Percentiles rank a stretch among this genome's conserved stretches.
Conservation (phyloP, 1,140 invertebrate species). For the Agrypnia vestita region DNA sequence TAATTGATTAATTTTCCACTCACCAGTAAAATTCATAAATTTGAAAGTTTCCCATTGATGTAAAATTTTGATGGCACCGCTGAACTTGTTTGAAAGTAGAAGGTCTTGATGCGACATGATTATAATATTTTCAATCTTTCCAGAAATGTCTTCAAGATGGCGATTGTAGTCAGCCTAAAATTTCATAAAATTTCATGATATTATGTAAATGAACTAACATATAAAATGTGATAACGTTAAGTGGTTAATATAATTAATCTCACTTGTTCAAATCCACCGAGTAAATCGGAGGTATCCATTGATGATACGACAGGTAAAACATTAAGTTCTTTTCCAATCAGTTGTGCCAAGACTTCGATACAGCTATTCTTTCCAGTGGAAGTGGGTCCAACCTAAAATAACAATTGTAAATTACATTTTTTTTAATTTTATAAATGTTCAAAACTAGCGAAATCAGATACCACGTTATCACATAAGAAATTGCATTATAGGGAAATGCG, state of each 20-base stretch:
- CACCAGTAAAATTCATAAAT: slow-evolving; percentile 29
- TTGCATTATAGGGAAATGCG: no score
- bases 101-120: slow-evolving; percentile 65
- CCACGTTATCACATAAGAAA: no score
- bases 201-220: no score
- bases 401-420: no score
- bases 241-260: not conserved
- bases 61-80: slow-evolving; percentile 59
- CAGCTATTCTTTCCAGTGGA: slow-evolving; percentile 89
- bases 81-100: slow-evolving; percentile 37
- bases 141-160: slow-evolving; percentile 78
- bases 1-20: no score
- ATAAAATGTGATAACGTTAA: not conserved
- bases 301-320: slow-evolving; percentile 91
- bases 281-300: slow-evolving; percentile 95
- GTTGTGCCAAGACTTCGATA: slow-evolving; percentile 83
- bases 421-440: no score
- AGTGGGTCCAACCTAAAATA: slow-evolving; percentile 81
- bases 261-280: slow-evolving; percentile 97
- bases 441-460: no score
- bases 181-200: no score
- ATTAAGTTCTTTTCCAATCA: slow-evolving; percentile 83
- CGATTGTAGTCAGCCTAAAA: slow-evolving; percentile 81
- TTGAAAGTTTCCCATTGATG: slow-evolving; percentile 54
- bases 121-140: slow-evolving; percentile 67